phyloP scores from a whole-genome alignment of 2,113 vertebrate genomes.

The Amphiprion percula region DNA sequence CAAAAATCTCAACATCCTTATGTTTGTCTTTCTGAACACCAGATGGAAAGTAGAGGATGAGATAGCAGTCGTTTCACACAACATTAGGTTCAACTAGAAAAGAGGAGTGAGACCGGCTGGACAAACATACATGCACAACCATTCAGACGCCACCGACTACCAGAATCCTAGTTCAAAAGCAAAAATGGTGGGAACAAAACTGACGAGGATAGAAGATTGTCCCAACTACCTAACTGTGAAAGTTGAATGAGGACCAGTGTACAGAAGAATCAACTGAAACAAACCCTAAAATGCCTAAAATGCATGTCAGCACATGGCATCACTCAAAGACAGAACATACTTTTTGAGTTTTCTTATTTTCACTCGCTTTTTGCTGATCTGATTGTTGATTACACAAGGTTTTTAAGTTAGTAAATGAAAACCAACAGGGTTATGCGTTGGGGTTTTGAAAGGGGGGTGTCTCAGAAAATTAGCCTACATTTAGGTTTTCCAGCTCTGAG shows the following conservation, averaged over 20 bases:
- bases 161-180: constrained; percentile 90
- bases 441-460: constrained; percentile 86
- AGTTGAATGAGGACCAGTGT: constrained; percentile 89
- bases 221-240: constrained; percentile 86
- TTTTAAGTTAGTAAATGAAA: constrained; percentile 79
- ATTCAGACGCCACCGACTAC: constrained; percentile 91
- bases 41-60: constrained; percentile 79
- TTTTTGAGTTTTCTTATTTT: constrained; percentile 76
- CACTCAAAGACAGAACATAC: constrained; percentile 81
- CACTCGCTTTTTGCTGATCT: constrained; percentile 63
- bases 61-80: constrained; percentile 80
- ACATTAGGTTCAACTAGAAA: constrained; percentile 83
- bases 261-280: constrained; percentile 90
- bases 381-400: constrained; percentile 79
- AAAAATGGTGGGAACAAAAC: constrained; percentile 87
- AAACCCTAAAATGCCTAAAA: constrained; percentile 83
- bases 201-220: constrained; percentile 79
- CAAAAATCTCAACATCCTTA: constrained; percentile 47
- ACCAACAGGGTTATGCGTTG: constrained; percentile 84
- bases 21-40: constrained; percentile 85
- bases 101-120: constrained; percentile 88
- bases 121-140: constrained; percentile 95
- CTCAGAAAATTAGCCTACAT: constrained; percentile 84
- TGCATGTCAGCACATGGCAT: constrained; percentile 87
- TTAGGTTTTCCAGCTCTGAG: constrained; percentile 85